These are phyloP conservation scores for Habroteleia sp. DNA, from an alignment of 2,888 invertebrate species.

Conservation along the genomic window DNA sequence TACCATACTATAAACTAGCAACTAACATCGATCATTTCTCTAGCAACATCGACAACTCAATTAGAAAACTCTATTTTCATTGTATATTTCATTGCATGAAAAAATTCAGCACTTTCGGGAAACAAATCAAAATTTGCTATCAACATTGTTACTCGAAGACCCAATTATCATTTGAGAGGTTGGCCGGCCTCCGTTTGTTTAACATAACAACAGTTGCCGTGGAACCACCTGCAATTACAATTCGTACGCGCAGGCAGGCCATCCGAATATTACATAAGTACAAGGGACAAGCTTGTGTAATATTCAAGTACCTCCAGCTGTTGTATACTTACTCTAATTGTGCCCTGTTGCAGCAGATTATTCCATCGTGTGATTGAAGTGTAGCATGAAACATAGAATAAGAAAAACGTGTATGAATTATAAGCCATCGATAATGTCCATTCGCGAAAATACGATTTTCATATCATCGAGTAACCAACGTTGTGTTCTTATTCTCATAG, in stretches of 20 bases:
- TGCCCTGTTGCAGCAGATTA: constrained; percentile 74
- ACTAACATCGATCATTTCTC: constrained; percentile 8
- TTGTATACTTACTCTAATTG: constrained; percentile 80
- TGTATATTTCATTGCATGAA: background rate
- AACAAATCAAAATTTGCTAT: background rate
- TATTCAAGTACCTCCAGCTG: constrained; percentile 29
- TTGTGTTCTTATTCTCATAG: constrained; percentile 48
- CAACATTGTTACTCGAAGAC: no score
- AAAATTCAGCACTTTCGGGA: no score
- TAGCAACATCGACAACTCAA: constrained; percentile 20
- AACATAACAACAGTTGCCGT: constrained; percentile 9
- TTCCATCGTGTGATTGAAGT: constrained; percentile 69
- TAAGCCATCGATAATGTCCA: constrained; percentile 33
- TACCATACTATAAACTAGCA: background rate
- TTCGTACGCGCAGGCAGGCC: constrained; percentile 18
- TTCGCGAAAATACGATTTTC: constrained; percentile 22
- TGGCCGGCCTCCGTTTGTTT: no score
- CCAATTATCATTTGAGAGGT: no score
- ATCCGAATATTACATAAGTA: constrained; percentile 28
- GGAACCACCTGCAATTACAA: constrained; percentile 17
- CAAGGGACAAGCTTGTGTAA: constrained; percentile 14
- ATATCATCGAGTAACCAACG: constrained; percentile 40
- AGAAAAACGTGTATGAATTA: constrained; percentile 65
- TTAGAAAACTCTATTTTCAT: constrained; percentile 11
- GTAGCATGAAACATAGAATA: constrained; percentile 82